Evolutionary conservation across 2,888 invertebrate genomes (phyloP).

Genomic region (Agrilus cyanescens): DNA sequence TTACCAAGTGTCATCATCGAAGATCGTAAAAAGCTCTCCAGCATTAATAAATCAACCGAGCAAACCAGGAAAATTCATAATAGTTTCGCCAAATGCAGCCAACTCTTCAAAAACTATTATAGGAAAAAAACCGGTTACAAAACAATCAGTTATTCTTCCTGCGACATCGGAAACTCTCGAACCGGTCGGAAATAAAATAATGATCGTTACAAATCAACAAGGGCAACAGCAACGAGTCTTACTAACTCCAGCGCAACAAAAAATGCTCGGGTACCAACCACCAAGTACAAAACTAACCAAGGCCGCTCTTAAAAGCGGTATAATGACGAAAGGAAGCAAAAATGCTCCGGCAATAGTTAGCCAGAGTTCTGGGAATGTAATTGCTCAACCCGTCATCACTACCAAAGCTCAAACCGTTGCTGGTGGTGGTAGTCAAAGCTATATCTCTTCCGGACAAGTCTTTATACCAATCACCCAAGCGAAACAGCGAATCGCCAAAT

Average conservation of each 20-base stretch:
- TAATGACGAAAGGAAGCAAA: constrained; percentile 15
- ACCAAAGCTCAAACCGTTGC: constrained; percentile 46
- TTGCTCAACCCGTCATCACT: constrained; percentile 39
- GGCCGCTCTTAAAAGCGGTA: constrained; percentile 16
- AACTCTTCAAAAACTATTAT: constrained; percentile 24
- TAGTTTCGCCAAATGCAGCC: constrained; percentile 17
- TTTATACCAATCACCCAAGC: constrained; percentile 33
- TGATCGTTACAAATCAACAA: constrained; percentile 52
- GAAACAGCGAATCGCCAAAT: constrained; percentile 31
- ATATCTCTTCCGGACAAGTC: constrained; percentile 29
- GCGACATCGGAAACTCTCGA: constrained; percentile 28
- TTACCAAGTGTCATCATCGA: constrained; percentile 18
- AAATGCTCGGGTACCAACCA: constrained; percentile 44
- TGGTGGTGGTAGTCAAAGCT: constrained; percentile 32
- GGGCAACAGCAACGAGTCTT: constrained; percentile 48
- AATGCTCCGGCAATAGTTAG: constrained; percentile 18
- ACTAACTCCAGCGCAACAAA: constrained; percentile 49
- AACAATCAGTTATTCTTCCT: constrained; percentile 33
- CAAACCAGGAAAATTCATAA: constrained; percentile 24
- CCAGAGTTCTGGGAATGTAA: constrained; percentile 12
- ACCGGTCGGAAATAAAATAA: constrained; percentile 42
- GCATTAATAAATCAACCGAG: constrained; percentile 21
- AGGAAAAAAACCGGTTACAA: constrained; percentile 37
- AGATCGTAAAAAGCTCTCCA: constrained; percentile 20
- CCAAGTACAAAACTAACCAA: constrained; percentile 12